Evolutionary conservation across 2,113 vertebrate genomes (phyloP), one percentile per base, ranked within the genome.

Genomic region (Lampris incognitus): DNA sequence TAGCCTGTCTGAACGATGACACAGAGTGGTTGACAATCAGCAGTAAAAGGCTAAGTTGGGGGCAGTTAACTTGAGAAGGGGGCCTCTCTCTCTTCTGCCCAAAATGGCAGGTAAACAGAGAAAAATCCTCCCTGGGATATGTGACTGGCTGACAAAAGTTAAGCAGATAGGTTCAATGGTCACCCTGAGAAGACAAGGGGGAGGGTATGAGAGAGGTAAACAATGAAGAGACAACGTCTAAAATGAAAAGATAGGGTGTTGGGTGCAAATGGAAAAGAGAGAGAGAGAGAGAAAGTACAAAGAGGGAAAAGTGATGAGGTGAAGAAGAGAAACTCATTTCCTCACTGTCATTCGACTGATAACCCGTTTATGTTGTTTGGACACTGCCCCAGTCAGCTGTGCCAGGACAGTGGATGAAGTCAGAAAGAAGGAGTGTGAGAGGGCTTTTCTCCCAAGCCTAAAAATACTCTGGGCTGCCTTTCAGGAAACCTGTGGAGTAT

Each of bases 401-500:
- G 67, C 69, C 66, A 77, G 76, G 58, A 59, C 54, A 68, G 64
- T 41, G n/a, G 78, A 66, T 69, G 71, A 66, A 44, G 74, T 2
- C 38, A 51, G 46, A 64, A 46, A 73, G 63, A 24, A 40, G 59
- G 64, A 66, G 54, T 37, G 50, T 37, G 3, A 60, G 36, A 79
- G 54, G 75, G 55, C 72, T 72, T 46, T 76, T 87, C 79, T 85
- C 72, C 82, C 52, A 72, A 57, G 63, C 7, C 69, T 82, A 86
- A 82, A 88, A 81, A 84, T 82, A 85, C 72, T 59, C 13, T 0
- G 0, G 72, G 68, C 59, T 74, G 70, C 79, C 85, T 85, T 88
- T 89, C 74, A 87, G 85, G 82, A 84, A 92, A 86, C 85, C 77
- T 70, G 79, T 10, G 48, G 81, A 68, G 76, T 83, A 78, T 70